Evolutionary conservation across 64 coral and sea anemone species (phyloP).

Genomic region (Actinia tenebrosa): DNA sequence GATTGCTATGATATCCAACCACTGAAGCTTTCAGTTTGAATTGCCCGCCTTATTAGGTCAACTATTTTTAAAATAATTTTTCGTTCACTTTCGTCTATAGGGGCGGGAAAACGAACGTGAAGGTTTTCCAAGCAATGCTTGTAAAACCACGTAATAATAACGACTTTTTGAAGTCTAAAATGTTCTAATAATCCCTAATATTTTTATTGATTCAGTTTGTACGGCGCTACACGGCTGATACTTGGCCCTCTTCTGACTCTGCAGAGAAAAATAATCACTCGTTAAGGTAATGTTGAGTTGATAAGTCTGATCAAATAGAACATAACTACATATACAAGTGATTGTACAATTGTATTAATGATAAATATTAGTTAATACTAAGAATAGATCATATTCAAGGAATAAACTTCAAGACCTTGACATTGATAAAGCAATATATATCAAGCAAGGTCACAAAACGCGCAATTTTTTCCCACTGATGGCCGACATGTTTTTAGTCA

Average conservation of each 20-base stretch:
- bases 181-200: not conserved
- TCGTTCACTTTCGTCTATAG: not conserved
- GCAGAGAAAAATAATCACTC: not conserved
- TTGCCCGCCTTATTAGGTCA: not conserved
- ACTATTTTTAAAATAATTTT: not conserved
- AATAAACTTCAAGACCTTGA: too few relatives aligned
- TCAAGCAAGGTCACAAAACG: too few relatives aligned
- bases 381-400: too few relatives aligned
- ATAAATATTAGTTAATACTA: too few relatives aligned
- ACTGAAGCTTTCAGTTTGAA: not conserved
- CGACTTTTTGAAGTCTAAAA: not conserved
- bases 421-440: too few relatives aligned
- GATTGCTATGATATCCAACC: not conserved
- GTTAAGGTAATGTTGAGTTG: not conserved
- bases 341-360: too few relatives aligned
- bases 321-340: too few relatives aligned
- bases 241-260: slow-evolving; percentile 27
- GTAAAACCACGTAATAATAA: not conserved
- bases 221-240: not conserved
- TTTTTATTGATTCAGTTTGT: slow-evolving; percentile 1
- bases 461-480: too few relatives aligned
- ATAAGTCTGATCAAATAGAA: too few relatives aligned
- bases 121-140: not conserved
- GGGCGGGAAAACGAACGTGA: not conserved
- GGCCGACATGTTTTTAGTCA: too few relatives aligned